These are phyloP conservation scores for Alectoris magna DNA, from an alignment of 2,797 vertebrate species.

Conservation along the genomic window DNA sequence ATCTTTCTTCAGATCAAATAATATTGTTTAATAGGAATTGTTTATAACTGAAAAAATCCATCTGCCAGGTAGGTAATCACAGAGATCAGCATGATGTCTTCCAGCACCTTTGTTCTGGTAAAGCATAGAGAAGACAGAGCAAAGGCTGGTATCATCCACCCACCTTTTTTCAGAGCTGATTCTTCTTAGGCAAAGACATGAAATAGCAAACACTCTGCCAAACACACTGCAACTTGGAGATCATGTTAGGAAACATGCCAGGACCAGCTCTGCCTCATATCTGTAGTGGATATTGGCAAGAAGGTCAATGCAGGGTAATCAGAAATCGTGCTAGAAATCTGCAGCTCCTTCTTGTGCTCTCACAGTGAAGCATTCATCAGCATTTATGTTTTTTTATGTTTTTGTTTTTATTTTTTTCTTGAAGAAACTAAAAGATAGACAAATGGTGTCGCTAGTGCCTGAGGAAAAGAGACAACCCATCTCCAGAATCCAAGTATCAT, in stretches of 20 bases:
- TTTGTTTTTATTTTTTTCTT: neutral
- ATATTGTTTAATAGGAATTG: neutral
- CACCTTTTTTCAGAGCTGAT: neutral
- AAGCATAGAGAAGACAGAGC: neutral
- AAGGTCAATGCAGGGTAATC: slow-evolving; percentile 6
- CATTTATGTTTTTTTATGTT: neutral
- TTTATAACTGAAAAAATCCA: neutral
- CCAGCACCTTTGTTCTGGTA: neutral
- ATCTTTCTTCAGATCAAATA: neutral
- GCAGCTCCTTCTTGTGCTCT: neutral
- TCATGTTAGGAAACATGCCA: slow-evolving; percentile 35
- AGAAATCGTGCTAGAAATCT: slow-evolving; percentile 1
- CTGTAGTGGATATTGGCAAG: slow-evolving; percentile 46
- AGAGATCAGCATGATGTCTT: neutral
- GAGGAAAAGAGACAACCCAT: neutral
- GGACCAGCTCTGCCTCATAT: neutral
- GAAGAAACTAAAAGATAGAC: neutral
- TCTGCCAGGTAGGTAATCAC: neutral
- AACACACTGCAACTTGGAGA: neutral
- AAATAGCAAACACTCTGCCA: neutral
- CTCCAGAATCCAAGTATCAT: neutral
- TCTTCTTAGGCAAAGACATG: neutral
- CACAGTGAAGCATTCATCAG: neutral
- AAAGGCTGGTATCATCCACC: neutral
- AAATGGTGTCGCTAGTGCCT: neutral